A percentile compares a stretch with the other conserved stretches of the same genome.
These are phyloP conservation scores for Acromyrmex charruanus DNA, from an alignment of 1,140 invertebrate genomes.

Conservation along the genomic window DNA sequence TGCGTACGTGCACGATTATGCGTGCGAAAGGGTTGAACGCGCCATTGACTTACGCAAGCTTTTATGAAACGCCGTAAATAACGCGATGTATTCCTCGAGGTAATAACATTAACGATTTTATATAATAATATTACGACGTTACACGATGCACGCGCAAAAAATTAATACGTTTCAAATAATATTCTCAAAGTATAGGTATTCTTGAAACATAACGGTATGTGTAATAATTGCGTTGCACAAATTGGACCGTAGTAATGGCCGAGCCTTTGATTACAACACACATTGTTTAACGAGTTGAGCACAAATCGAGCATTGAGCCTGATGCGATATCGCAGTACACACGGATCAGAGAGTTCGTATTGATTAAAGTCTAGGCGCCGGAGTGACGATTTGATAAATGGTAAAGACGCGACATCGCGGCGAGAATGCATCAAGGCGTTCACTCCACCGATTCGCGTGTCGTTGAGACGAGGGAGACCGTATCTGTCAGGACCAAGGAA, in stretches of 20 bases:
- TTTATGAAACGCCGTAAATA: slow-evolving; percentile 47
- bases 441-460: background rate
- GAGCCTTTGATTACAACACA: background rate
- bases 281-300: background rate
- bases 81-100: background rate
- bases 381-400: slow-evolving; percentile 73
- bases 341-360: slow-evolving; percentile 72
- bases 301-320: background rate
- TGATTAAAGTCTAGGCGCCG: slow-evolving; percentile 77
- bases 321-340: slow-evolving; percentile 29
- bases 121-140: background rate
- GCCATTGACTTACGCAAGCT: slow-evolving; percentile 21
- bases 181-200: background rate
- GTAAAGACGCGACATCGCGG: slow-evolving; percentile 33
- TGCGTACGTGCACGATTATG: background rate
- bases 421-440: background rate
- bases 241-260: slow-evolving; percentile 1
- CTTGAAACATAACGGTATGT: background rate
- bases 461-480: background rate
- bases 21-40: slow-evolving; percentile 33
- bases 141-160: background rate
- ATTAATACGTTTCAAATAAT: slow-evolving; percentile 11
- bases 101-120: slow-evolving; percentile 2
- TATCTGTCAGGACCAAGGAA: background rate
- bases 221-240: slow-evolving; percentile 5